These are phyloP conservation scores for Pseudoips prasinana DNA, from an alignment of 2,888 invertebrate species.

Conservation along the genomic window DNA sequence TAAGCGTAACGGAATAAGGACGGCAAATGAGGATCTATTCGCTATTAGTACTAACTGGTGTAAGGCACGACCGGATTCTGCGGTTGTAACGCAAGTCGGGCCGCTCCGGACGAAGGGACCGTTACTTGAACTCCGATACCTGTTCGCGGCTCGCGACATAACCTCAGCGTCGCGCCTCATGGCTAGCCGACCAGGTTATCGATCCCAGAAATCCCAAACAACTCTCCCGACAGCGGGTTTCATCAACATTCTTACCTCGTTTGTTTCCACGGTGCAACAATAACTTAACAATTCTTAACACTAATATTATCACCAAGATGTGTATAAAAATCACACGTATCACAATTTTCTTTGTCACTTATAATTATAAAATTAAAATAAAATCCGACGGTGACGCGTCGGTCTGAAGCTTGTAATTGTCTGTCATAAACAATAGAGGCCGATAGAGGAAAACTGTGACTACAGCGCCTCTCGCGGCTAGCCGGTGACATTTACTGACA, in stretches of 20 bases:
- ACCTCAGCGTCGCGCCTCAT: conserved; percentile 80
- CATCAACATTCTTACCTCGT: conserved; percentile 68
- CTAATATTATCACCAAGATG: conserved; percentile 77
- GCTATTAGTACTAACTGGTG: conserved; percentile 74
- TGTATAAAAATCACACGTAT: conserved; percentile 80
- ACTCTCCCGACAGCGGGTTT: conserved; percentile 52
- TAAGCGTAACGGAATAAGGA: conserved; percentile 76
- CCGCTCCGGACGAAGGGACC: conserved; percentile 63
- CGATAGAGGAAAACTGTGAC: conserved; percentile 25
- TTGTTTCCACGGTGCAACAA: conserved; percentile 68
- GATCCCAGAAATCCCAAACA: conserved; percentile 79
- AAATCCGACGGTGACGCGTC: conserved; percentile 78
- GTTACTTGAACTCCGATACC: conserved; percentile 79
- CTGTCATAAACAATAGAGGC: conserved; percentile 48
- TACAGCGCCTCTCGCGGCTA: conserved; percentile 40
- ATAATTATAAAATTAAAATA: conserved; percentile 73
- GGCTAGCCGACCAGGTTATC: conserved; percentile 79
- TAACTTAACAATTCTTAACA: conserved; percentile 78
- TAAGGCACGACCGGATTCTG: conserved; percentile 72
- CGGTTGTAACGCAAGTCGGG: conserved; percentile 67
- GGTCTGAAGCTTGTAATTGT: conserved; percentile 65
- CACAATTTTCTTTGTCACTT: conserved; percentile 79
- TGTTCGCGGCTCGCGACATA: conserved; percentile 75
- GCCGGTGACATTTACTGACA: conserved; percentile 27
- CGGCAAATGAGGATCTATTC: conserved; percentile 75